Conservation (phyloP, 1,140 invertebrate genomes). For the Sarcophaga bullata region DNA sequence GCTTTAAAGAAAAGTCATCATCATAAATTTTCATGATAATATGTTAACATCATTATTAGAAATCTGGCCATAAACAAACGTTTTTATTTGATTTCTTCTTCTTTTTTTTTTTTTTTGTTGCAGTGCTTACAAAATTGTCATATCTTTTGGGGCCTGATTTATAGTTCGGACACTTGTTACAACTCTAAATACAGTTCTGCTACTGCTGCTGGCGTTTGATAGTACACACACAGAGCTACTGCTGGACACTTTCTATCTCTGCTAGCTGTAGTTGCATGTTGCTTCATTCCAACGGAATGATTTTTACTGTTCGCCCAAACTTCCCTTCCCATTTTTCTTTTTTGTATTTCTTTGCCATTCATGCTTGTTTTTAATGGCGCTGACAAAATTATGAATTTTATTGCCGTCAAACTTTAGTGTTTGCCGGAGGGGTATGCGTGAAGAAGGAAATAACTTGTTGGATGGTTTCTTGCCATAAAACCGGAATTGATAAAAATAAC, state of each 20-base stretch:
- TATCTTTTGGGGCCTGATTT: not conserved
- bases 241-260: no score
- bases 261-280: not conserved
- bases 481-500: not conserved
- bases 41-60: not conserved
- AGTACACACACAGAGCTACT: not conserved
- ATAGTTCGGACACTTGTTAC: not conserved
- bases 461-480: not conserved
- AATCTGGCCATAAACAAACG: not conserved
- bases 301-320: not conserved
- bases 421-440: not conserved
- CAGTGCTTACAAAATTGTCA: not conserved
- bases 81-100: not conserved
- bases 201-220: not conserved
- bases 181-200: no score
- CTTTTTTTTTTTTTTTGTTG: not conserved
- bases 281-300: not conserved
- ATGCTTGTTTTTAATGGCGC: no score
- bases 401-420: not conserved
- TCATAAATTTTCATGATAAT: not conserved
- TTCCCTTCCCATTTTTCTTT: not conserved
- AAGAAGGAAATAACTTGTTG: not conserved
- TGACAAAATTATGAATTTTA: no score
- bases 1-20: not conserved
- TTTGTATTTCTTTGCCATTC: not conserved